phyloP scores from a whole-genome alignment of 2,888 invertebrate genomes.

The Scelioninae gen. 2 region DNA sequence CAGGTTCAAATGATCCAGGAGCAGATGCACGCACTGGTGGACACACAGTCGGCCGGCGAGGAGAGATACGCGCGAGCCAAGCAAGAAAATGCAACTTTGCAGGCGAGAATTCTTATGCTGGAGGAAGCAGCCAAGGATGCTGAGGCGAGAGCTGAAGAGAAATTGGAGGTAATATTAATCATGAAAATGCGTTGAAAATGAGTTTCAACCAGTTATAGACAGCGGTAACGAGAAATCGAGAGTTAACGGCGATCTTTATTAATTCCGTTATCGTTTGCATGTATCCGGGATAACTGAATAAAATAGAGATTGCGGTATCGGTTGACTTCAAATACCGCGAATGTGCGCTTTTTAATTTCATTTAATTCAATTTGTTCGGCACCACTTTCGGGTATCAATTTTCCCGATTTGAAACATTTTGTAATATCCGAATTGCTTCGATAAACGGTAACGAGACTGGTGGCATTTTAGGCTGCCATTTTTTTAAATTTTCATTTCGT shows the following conservation, averaged over 20 bases:
- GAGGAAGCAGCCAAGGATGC: conserved; percentile 81
- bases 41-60: conserved; percentile 90
- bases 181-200: not conserved
- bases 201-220: not conserved
- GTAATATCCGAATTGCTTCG: too few species aligned
- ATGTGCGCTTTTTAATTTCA: too few species aligned
- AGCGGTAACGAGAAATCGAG: conserved; percentile 17
- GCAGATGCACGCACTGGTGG: conserved; percentile 91
- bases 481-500: too few species aligned
- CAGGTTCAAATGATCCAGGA: conserved; percentile 95
- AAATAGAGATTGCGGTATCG: too few species aligned
- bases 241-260: not conserved
- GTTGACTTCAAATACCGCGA: too few species aligned
- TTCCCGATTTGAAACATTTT: too few species aligned
- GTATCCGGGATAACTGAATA: too few species aligned
- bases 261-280: not conserved
- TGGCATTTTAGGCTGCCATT: too few species aligned
- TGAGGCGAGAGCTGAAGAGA: conserved; percentile 77
- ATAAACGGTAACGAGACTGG: too few species aligned
- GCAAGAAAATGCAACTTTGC: conserved; percentile 93
- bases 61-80: conserved; percentile 92
- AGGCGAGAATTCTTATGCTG: conserved; percentile 92
- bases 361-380: too few species aligned
- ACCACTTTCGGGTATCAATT: too few species aligned
- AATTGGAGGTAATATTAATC: conserved; percentile 74